Evolutionary conservation across 1,140 invertebrate species (phyloP), one percentile per base, ranked within the genome.

Genomic region (Macrotrachela quadricornifera): DNA sequence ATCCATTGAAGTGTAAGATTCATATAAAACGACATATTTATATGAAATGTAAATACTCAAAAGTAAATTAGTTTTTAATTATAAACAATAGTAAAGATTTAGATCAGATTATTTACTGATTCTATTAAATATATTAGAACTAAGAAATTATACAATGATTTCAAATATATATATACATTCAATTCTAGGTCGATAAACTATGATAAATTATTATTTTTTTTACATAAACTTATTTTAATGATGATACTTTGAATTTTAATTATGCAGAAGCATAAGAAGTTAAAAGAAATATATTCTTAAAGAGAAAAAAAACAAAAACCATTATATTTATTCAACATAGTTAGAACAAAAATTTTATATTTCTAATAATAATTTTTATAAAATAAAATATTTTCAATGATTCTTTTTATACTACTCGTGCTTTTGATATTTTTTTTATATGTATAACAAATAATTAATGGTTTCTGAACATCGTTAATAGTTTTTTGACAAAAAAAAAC

Each of bases 161-260:
- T n/a, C n/a, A n/a, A n/a, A n/a, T n/a, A n/a, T n/a, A n/a, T n/a
- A n/a, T 13, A 30, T 58, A 72, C 71, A 76, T 59, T 76, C 75
- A 11, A 75, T 76, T 46, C 72, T 72, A 56, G 90, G 90, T 1
- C 73, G 91, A 36, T 90, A 95, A 68, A 91, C 87, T 63, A 95
- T 95, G 88, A 85, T 90, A 1, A 90, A 87, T 0, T 86, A 82
- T 41, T 90, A 87, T 70, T 96, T 95, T 67, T 73, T 96, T 1
- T n/a, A n/a, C 78, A 85, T 37, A 79, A 80, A 49, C 85, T 94
- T 92, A 88, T 61, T 81, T 83, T 59, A 86, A 83, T 71, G 87
- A 97, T 67, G 91, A 97, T 62, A 80, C 78, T 0, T 97, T 96
- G 64, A 96, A 95, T 66, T 96, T 88, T 59, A 95, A 96, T 68